Base-by-base conservation (phyloP, 1,140 invertebrate genomes). In the Camponotus pennsylvanicus region DNA sequence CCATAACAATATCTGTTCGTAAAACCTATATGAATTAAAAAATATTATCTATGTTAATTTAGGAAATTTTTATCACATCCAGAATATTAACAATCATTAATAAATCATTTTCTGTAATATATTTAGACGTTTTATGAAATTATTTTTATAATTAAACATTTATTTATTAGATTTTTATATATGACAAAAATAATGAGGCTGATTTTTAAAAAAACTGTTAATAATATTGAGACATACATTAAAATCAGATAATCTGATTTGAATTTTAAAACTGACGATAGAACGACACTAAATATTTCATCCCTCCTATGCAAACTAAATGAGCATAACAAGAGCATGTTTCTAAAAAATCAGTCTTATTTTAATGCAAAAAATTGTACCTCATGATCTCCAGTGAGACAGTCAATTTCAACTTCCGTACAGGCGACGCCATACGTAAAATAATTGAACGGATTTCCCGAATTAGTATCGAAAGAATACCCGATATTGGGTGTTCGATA, bases 1-100 rank as follows among this genome's bases (percentile, higher is more conserved):
- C 99, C 98, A 99, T 99, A 0, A 99, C 98, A 90, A 99, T 99
- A 91, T 99, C 98, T 3, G 98, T 98, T 92, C 97, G 96, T 64
- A 98, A 92, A 8, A 99, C 97, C 97, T 97, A 27, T 71, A 86
- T 40, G 2, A 37, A 76, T 79, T 66, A 9, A 63, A 57, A 88
- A 57, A 80, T 63, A 80, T 55, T 67, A 55, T 34, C 21, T 11
- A 42, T 40, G 61, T 82, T 42, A 1, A 40, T 52, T 57, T 57
- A 42, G 21, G 5, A 21, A 18, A 32, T 77, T 4, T 15, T 13
- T 21, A 8, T 42, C 8, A 42, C 8, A 27, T 34, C 13, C 13
- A 40, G 6, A 2, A 78, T 34, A n/a, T n/a, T 34, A 32, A 21
- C 1, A 52, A 15, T 64, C 9, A 13, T 45, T 45, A 52, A 37